Conservation (phyloP, 2,113 vertebrate genomes). For the Stegastes partitus region DNA sequence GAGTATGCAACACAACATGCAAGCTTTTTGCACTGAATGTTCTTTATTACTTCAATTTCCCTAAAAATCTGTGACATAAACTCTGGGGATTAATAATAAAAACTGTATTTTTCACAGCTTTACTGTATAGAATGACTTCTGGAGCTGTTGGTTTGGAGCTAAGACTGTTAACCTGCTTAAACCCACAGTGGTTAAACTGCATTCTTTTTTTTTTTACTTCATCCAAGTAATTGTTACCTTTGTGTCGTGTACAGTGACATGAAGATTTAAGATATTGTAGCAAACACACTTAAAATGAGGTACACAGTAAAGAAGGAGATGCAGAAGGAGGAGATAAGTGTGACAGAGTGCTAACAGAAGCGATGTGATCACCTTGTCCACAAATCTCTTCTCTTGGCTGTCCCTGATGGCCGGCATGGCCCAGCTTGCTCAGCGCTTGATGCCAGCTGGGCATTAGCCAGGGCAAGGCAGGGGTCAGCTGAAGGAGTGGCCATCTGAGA, state of each 20-base stretch:
- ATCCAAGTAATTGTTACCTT: not conserved
- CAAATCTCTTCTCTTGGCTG: constrained; percentile 72
- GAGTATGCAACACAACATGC: not conserved
- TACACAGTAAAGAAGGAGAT: constrained; percentile 16
- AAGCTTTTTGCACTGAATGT: not conserved
- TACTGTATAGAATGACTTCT: not conserved
- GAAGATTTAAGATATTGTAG: constrained; percentile 4
- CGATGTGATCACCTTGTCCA: constrained; percentile 76
- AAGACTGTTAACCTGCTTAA: not conserved
- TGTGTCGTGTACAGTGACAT: constrained; percentile 2
- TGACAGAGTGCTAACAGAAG: constrained; percentile 66
- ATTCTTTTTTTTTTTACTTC: not conserved
- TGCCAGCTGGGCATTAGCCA: constrained; percentile 83
- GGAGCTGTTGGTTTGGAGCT: not conserved
- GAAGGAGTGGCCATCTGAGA: constrained; percentile 71
- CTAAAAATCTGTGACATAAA: too few species aligned
- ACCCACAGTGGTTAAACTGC: not conserved
- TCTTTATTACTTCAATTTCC: too few species aligned
- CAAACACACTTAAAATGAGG: constrained; percentile 32
- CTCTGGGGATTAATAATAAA: too few species aligned
- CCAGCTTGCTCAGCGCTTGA: constrained; percentile 64
- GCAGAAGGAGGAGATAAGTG: constrained; percentile 36
- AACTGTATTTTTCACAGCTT: too few species aligned
- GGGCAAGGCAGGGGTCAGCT: constrained; percentile 71
- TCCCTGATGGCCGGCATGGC: constrained; percentile 56